Evolutionary conservation across 2,113 vertebrate species (phyloP).

Genomic region (Lichenostomus cassidix): DNA sequence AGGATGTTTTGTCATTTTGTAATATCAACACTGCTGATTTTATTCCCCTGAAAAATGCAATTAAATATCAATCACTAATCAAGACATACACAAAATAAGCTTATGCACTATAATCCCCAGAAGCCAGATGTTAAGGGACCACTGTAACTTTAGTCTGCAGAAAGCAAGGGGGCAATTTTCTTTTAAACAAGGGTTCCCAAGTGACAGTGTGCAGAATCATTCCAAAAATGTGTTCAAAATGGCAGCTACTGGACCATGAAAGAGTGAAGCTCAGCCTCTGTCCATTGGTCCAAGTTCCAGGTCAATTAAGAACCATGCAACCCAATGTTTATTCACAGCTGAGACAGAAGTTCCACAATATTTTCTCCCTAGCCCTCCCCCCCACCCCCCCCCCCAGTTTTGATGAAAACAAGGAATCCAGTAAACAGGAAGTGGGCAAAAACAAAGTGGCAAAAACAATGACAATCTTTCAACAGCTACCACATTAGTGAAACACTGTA

Average conservation of each 20-base stretch:
- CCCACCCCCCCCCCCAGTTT: neutral
- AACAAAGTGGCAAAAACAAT: neutral
- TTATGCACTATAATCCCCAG: slow-evolving; percentile 50
- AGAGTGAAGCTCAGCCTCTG: neutral
- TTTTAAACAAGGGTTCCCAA: neutral
- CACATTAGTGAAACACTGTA: neutral
- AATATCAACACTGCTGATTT: slow-evolving; percentile 79
- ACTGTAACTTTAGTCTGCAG: neutral
- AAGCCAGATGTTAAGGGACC: neutral
- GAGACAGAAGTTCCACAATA: neutral
- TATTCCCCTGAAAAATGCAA: slow-evolving; percentile 84
- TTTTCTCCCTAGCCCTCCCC: neutral
- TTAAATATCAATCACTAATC: slow-evolving; percentile 74
- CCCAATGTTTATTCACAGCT: neutral
- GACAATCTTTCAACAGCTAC: neutral
- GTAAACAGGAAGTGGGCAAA: neutral
- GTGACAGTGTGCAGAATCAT: neutral
- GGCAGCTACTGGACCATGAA: neutral
- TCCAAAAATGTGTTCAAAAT: neutral
- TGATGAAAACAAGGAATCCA: neutral
- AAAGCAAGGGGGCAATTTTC: neutral
- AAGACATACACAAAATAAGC: slow-evolving; percentile 58
- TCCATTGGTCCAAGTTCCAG: neutral
- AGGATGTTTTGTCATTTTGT: slow-evolving; percentile 96
- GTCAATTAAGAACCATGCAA: neutral